Evolutionary conservation across 2,888 invertebrate species (phyloP).

Genomic region (Morpho helenor): DNA sequence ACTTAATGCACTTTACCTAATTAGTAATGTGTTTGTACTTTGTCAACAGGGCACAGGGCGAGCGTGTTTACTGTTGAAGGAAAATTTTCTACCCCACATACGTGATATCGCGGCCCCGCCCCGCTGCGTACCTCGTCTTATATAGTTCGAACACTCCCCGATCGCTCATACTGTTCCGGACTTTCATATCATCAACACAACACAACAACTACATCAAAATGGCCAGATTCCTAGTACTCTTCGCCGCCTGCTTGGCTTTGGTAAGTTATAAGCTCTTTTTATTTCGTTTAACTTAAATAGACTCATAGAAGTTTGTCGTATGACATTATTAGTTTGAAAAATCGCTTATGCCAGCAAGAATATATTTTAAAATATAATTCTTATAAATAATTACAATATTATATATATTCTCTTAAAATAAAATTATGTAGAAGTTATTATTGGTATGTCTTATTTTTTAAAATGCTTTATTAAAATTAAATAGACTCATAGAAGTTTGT

Average conservation of each 20-base stretch:
- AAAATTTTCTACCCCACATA: slow-evolving; percentile 29
- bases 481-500: too few relatives aligned
- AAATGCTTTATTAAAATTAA: too few relatives aligned
- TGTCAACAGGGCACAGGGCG: slow-evolving; percentile 34
- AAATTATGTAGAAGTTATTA: too few relatives aligned
- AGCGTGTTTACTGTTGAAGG: slow-evolving; percentile 31
- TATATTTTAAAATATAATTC: too few relatives aligned
- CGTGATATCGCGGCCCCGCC: slow-evolving; percentile 19
- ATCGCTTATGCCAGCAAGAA: too few relatives aligned
- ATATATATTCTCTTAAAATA: too few relatives aligned
- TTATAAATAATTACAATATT: too few relatives aligned
- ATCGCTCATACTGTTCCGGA: slow-evolving; percentile 18
- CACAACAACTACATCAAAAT: slow-evolving; percentile 39
- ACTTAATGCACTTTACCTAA: slow-evolving; percentile 25
- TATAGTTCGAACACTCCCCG: slow-evolving; percentile 32
- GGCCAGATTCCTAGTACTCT: slow-evolving; percentile 51
- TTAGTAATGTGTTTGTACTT: slow-evolving; percentile 27
- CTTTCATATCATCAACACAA: slow-evolving; percentile 36
- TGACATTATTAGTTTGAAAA: too few relatives aligned
- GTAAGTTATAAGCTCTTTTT: slow-evolving; percentile 41
- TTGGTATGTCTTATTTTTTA: too few relatives aligned
- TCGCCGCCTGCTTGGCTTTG: slow-evolving; percentile 55
- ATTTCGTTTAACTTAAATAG: too few relatives aligned
- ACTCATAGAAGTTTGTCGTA: too few relatives aligned
- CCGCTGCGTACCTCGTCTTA: slow-evolving; percentile 24